Conservation (phyloP, 2,888 invertebrate genomes). For the Carterocephalus palaemon region DNA sequence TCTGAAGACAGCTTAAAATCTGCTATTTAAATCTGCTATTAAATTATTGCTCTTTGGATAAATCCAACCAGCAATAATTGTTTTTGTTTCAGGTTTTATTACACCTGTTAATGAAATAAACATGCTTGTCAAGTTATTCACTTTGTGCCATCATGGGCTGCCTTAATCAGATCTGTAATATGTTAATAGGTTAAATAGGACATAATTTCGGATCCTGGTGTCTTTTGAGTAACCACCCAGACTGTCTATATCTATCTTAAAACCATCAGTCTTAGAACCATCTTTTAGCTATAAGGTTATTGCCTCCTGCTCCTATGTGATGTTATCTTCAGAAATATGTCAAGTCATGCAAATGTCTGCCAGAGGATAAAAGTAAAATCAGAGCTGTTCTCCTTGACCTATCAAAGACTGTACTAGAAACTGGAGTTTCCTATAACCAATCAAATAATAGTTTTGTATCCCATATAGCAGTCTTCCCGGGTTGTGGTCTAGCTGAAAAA, state of each 20-base stretch:
- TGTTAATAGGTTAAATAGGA: too few species aligned
- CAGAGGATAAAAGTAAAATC: slow-evolving; percentile 21
- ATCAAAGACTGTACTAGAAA: too few species aligned
- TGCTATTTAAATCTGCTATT: too few species aligned
- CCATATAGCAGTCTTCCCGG: slow-evolving; percentile 10
- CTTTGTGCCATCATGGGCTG: neutral
- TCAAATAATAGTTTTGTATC: too few species aligned
- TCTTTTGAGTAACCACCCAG: slow-evolving; percentile 9
- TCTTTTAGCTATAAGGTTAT: slow-evolving; percentile 6
- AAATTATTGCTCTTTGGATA: too few species aligned
- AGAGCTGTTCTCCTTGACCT: slow-evolving; percentile 15
- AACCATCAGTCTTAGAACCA: slow-evolving; percentile 15
- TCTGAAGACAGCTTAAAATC: too few species aligned
- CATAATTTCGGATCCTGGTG: neutral
- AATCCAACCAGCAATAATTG: too few species aligned
- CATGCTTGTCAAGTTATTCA: too few species aligned
- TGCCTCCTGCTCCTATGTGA: neutral
- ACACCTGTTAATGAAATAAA: too few species aligned
- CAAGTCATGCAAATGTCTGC: slow-evolving; percentile 22
- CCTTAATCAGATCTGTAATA: too few species aligned
- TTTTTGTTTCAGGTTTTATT: too few species aligned
- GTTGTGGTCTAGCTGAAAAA: slow-evolving; percentile 6
- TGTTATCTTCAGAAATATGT: slow-evolving; percentile 10
- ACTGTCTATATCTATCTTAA: slow-evolving; percentile 4
- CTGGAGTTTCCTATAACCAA: too few species aligned